A percentile compares a stretch with the other conserved stretches of the same genome.
These are phyloP conservation scores for Gibbula magus DNA, from an alignment of 2,888 invertebrate genomes.

Conservation along the genomic window DNA sequence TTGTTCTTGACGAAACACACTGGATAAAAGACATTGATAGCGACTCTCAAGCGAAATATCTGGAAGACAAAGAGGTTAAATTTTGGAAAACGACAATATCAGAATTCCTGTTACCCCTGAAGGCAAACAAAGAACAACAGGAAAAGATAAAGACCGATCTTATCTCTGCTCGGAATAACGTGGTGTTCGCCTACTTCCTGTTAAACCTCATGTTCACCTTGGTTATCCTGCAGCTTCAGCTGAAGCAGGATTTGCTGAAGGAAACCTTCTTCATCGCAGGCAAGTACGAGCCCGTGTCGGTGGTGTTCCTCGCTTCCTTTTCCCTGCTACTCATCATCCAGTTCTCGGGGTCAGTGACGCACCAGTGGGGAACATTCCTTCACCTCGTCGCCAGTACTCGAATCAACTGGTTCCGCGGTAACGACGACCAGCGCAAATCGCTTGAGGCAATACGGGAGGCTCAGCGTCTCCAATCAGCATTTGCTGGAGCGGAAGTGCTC, in stretches of 20 bases:
- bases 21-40: slow-evolving; percentile 80
- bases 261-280: slow-evolving; percentile 74
- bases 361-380: slow-evolving; percentile 96
- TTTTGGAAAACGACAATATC: slow-evolving; percentile 97
- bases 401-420: slow-evolving; percentile 28
- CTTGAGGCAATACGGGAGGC: slow-evolving; percentile 33
- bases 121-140: slow-evolving; percentile 42
- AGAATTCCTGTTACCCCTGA: slow-evolving; percentile 89
- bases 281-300: slow-evolving; percentile 79
- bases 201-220: slow-evolving; percentile 97
- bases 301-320: slow-evolving; percentile 98
- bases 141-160: slow-evolving; percentile 51
- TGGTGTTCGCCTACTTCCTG: slow-evolving; percentile 81
- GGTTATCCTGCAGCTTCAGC: slow-evolving; percentile 97
- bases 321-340: slow-evolving; percentile 95
- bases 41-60: slow-evolving; percentile 79
- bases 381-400: slow-evolving; percentile 94
- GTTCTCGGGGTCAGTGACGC: slow-evolving; percentile 97
- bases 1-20: slow-evolving; percentile 25
- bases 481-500: slow-evolving; percentile 9
- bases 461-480: slow-evolving; percentile 25
- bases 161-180: slow-evolving; percentile 50
- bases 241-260: slow-evolving; percentile 81
- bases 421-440: slow-evolving; percentile 31
- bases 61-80: slow-evolving; percentile 85